Evolutionary conservation across 1,140 invertebrate genomes (phyloP), one percentile per base, ranked within the genome.

Genomic region (Drosophila auraria): DNA sequence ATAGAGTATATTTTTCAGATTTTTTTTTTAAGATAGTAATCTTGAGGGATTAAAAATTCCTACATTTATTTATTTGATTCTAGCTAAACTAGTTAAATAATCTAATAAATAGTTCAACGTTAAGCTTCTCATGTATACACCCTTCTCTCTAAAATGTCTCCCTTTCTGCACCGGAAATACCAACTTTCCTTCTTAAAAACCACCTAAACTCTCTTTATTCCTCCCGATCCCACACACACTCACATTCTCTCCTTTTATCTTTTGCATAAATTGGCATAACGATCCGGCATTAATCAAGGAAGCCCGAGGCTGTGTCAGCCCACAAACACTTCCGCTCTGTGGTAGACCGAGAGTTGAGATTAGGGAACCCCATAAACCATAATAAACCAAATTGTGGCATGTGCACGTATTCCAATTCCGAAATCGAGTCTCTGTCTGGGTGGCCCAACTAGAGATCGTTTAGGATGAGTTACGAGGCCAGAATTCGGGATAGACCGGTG

Each of bases 391-490:
- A 90, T 90, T 81, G 80, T 72, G 73, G 73, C 78, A 66, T 84
- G 65, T 90, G 81, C 84, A 89, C 84, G 84, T 89, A 83, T 56
- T 66, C 15, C 33, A 58, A 38, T 36, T 58, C 47, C 36, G 36
- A 69, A 79, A 57, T 62, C 45, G 17, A 44, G 25, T 40, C 8
- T 50, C 82, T 66, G 12, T 54, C 79, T 71, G 78, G 73, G 78
- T 80, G 64, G 77, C 58, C 57, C 65, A 20, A 45, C 50, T 50
- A 66, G 58, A 68, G 78, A 89, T 89, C 86, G 64, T 86, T 90
- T 80, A 79, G 71, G 54, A 79, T 86, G 84, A 89, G 78, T 90
- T 90, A 90, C 78, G 86, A 90, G 84, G 78, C 71, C 78, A 69
- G 44, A 44, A 51, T 25, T 15, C 25, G 27, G 47, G 47, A 15